Evolutionary conservation across 2,888 invertebrate species (phyloP), one percentile per base, ranked within the genome.

Genomic region (Cryptophagus acutangulus): DNA sequence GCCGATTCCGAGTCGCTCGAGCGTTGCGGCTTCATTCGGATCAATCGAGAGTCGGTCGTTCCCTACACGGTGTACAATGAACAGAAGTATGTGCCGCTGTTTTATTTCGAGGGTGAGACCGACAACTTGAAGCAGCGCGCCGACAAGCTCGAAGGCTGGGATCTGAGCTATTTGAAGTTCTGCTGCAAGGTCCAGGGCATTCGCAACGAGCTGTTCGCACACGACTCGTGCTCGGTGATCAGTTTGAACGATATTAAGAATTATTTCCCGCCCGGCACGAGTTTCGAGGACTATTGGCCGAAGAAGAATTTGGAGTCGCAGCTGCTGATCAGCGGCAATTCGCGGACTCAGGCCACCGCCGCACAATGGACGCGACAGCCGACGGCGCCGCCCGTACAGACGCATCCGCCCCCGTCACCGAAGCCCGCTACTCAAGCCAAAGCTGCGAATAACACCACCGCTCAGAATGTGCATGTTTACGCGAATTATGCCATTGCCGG

Each of bases 121-220:
- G 91, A 91, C 67, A 89, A 88, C 72, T 74, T 92, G 18, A 88
- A 88, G 65, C 77, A 84, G 46, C 87, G 90, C 64, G 87, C 91
- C 2, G 87, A 89, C 60, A 84, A 87, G 66, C 71, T 92, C 24
- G 87, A 87, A 62, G 90, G 90, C 44, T 93, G 92, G 93, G 91
- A 92, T 70, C 71, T 92, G 52, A 88, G 91, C 0, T 93, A 93
- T 69, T 74, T 93, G 49, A 92, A 92, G 70, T 91, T 93, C 69
- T 92, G 92, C 71, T 92, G 92, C 71, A 92, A 91, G 72, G 91
- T 93, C 51, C 91, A 91, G 71, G 91, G 91, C 36, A 91, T 92
- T 55, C 75, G 91, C 50, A 91, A 90, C 63, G 91, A 92, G 72
- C 71, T 92, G 43, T 91, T 92, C 70, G 87, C 89, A 13, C 88